Evolutionary conservation across 92 coral and sea anemone species (phyloP).

Genomic region (Zoanthus gigantus): DNA sequence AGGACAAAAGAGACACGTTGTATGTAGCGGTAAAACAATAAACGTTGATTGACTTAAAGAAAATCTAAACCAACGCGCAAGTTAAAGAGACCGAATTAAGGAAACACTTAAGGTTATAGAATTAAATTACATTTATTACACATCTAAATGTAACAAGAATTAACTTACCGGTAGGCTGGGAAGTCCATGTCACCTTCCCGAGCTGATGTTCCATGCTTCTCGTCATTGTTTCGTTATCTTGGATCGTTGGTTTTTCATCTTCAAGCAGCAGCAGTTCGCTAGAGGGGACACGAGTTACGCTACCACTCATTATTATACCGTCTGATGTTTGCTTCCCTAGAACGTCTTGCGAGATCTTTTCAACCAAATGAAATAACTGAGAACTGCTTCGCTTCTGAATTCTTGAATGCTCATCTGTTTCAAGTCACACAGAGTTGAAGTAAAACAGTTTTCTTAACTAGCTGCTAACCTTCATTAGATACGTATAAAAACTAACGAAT

Average conservation of each 20-base stretch:
- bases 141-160: no score
- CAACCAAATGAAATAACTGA: conserved; percentile 18
- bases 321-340: conserved; percentile 31
- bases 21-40: no score
- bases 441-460: neutral
- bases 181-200: no score
- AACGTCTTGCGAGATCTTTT: conserved; percentile 32
- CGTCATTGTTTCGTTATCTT: neutral
- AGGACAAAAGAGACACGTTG: no score
- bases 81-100: no score
- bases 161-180: neutral
- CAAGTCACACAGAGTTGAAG: neutral
- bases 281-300: neutral
- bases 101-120: no score
- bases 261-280: neutral
- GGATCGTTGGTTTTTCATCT: neutral
- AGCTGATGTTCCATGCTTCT: neutral
- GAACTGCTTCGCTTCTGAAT: neutral
- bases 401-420: neutral
- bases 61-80: no score
- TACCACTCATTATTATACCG: no score
- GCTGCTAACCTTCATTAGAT: no score
- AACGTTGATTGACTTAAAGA: no score
- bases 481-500: no score
- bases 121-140: no score